Evolutionary conservation across 2,113 vertebrate species (phyloP).

Genomic region (Alligator sinensis): DNA sequence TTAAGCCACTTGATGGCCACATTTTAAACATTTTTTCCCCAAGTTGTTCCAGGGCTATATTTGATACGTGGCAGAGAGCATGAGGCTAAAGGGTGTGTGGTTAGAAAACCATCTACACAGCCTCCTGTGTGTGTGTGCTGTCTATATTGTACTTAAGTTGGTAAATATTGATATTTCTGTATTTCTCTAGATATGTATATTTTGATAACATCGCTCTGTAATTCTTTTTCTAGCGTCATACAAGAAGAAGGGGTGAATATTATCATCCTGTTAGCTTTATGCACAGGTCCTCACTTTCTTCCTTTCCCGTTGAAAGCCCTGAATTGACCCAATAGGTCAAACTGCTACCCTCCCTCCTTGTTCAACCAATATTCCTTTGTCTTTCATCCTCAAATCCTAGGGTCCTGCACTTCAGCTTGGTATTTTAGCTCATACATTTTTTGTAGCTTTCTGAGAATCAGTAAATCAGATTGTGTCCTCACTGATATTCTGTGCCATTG

Average conservation of each 20-base stretch:
- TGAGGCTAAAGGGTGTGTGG: neutral
- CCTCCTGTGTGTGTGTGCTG: neutral
- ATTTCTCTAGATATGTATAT: neutral
- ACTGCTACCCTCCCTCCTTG: neutral
- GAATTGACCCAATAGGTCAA: neutral
- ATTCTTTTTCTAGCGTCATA: neutral
- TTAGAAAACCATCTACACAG: neutral
- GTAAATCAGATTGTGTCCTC: neutral
- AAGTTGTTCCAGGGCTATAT: neutral
- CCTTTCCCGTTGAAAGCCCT: neutral
- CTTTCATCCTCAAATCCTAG: neutral
- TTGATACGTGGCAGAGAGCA: accelerated
- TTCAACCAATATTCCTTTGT: neutral
- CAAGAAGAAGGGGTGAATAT: neutral
- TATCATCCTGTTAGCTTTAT: neutral
- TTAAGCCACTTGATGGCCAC: slow-evolving; percentile 66
- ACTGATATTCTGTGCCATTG: neutral
- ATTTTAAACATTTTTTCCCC: slow-evolving; percentile 40
- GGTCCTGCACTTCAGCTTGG: neutral
- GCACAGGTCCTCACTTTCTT: neutral
- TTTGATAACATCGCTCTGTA: too few species aligned
- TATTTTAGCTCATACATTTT: neutral
- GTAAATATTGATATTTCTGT: neutral
- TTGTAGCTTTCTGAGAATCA: neutral
- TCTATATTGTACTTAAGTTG: neutral